phyloP scores from a whole-genome alignment of 2,888 invertebrate genomes.

The Pyrrhia umbra region DNA sequence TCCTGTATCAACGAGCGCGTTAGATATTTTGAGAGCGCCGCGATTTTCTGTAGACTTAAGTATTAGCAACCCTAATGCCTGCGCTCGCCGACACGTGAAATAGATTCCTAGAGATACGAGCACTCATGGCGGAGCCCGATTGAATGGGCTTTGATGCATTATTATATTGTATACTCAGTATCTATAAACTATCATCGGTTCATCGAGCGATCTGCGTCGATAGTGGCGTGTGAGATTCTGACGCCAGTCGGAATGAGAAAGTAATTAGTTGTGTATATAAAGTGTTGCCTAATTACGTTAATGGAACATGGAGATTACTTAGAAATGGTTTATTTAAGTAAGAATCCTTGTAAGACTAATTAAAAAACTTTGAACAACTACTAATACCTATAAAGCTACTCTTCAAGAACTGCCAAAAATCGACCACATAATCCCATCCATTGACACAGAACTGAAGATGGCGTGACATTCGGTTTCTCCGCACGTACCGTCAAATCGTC shows the following conservation, averaged over 20 bases:
- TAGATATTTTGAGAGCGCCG: background rate
- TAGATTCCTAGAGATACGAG: constrained; percentile 17
- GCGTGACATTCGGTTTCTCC: constrained; percentile 35
- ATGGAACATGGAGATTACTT: too few species aligned
- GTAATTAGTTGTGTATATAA: too few species aligned
- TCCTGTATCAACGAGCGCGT: background rate
- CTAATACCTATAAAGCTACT: too few species aligned
- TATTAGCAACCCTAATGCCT: constrained; percentile 10
- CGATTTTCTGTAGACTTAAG: constrained; percentile 5
- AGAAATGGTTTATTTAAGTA: too few species aligned
- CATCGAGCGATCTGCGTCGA: background rate
- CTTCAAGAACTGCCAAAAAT: too few species aligned
- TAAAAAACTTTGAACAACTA: too few species aligned
- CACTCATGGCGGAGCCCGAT: constrained; percentile 15
- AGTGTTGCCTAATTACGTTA: too few species aligned
- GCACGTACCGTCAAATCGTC: constrained; percentile 57
- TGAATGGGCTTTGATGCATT: constrained; percentile 14
- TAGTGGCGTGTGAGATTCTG: background rate
- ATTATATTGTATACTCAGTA: constrained; percentile 18
- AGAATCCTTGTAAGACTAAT: too few species aligned
- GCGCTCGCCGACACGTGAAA: constrained; percentile 29
- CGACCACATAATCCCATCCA: constrained; percentile 13
- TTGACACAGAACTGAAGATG: constrained; percentile 35
- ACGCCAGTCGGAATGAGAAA: too few species aligned
- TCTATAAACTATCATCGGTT: constrained; percentile 5